Percentiles rank a stretch among this genome's conserved stretches.
These are phyloP conservation scores for Sturnira hondurensis DNA, from an alignment of 2,113 vertebrate genomes.

Conservation along the genomic window DNA sequence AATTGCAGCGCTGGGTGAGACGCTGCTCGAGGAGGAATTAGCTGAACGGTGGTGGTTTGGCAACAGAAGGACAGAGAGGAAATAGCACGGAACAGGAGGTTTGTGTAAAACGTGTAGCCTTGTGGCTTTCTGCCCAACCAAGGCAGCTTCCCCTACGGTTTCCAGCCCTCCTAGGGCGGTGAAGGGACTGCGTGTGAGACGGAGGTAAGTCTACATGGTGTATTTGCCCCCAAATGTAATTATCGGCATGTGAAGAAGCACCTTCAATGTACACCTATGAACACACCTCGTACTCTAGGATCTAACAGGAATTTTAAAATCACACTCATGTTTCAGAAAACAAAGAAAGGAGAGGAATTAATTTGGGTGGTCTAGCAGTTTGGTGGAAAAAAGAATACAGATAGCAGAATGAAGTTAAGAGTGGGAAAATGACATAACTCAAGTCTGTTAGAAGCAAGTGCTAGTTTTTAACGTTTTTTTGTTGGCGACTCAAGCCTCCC, in stretches of 20 bases:
- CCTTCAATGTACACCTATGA: neutral
- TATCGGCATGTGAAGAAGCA: neutral
- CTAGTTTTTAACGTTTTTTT: neutral
- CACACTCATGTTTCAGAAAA: neutral
- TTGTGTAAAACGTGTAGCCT: constrained; percentile 4
- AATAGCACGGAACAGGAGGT: constrained; percentile 58
- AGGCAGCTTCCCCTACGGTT: neutral
- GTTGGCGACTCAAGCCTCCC: neutral
- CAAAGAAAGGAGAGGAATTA: neutral
- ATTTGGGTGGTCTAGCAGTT: neutral
- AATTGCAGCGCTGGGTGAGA: constrained; percentile 58
- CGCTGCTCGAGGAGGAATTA: constrained; percentile 42
- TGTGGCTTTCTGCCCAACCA: neutral
- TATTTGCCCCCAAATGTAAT: neutral
- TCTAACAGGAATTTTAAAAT: neutral
- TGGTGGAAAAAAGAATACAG: neutral
- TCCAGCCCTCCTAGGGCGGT: neutral
- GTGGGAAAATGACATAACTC: neutral
- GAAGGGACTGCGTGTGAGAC: neutral
- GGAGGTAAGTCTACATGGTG: neutral
- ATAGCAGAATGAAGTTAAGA: neutral
- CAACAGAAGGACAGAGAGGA: constrained; percentile 54
- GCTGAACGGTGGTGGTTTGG: constrained; percentile 70
- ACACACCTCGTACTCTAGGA: neutral
- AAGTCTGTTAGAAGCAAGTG: neutral